Evolutionary conservation across 2,797 vertebrate species (phyloP).

Genomic region (Oreochromis mossambicus): DNA sequence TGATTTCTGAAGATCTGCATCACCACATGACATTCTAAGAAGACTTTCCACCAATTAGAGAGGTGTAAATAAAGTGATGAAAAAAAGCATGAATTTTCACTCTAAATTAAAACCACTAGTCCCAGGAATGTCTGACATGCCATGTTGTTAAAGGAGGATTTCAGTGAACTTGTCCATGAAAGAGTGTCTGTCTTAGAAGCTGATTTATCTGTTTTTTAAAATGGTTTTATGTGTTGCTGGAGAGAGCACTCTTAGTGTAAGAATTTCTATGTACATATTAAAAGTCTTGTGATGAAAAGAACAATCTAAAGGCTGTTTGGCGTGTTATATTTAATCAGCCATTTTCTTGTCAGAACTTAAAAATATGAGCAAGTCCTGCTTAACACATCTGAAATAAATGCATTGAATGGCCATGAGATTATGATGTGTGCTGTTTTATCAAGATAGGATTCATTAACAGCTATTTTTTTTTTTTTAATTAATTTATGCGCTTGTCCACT

Average conservation of each 20-base stretch:
- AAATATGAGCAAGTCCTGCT: constrained; percentile 68
- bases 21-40: not conserved
- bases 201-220: constrained; percentile 26
- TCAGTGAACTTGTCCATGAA: constrained; percentile 30
- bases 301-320: constrained; percentile 72
- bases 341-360: constrained; percentile 71
- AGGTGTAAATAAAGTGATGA: constrained; percentile 31
- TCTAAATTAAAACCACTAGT: not conserved
- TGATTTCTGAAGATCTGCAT: not conserved
- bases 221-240: constrained; percentile 36
- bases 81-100: not conserved
- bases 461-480: not conserved
- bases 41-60: not conserved
- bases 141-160: constrained; percentile 19
- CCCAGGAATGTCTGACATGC: constrained; percentile 16
- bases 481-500: not conserved
- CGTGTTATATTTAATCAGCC: constrained; percentile 75
- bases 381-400: constrained; percentile 77
- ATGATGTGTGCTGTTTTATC: constrained; percentile 12
- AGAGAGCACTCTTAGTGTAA: constrained; percentile 67
- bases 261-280: constrained; percentile 80
- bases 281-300: constrained; percentile 82
- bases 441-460: not conserved
- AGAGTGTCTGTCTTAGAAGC: constrained; percentile 11
- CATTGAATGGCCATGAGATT: constrained; percentile 50